These are phyloP conservation scores for Strigamia maritima DNA, from an alignment of 2,888 invertebrate genomes.

Conservation along the genomic window DNA sequence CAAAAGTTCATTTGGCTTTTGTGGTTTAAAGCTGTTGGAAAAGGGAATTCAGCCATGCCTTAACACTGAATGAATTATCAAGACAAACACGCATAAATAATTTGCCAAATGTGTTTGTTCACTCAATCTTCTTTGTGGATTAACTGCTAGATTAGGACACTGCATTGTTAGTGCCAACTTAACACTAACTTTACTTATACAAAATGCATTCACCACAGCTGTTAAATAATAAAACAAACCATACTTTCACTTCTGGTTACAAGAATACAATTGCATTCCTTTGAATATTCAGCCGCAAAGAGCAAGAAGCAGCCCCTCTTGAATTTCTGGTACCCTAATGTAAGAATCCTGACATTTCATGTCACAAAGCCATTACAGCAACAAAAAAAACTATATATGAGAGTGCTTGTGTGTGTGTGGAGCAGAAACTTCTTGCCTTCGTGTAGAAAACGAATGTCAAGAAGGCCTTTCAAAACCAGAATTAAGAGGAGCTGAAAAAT, in stretches of 20 bases:
- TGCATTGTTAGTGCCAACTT: neutral
- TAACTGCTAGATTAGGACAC: neutral
- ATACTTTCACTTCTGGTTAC: no score
- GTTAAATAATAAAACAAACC: neutral
- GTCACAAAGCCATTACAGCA: conserved; percentile 9
- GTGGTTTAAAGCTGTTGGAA: neutral
- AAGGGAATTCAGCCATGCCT: conserved; percentile 10
- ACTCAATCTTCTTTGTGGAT: neutral
- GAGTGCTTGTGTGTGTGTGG: neutral
- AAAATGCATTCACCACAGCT: no score
- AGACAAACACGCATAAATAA: conserved; percentile 15
- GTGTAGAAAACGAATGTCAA: conserved; percentile 15
- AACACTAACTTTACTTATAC: neutral
- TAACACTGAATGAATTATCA: conserved; percentile 15
- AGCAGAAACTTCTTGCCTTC: neutral
- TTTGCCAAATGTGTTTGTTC: conserved; percentile 1
- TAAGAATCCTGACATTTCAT: neutral
- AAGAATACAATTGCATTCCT: neutral
- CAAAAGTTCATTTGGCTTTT: conserved; percentile 4
- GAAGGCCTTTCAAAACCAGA: conserved; percentile 9
- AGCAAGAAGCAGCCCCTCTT: neutral
- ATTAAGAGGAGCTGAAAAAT: conserved; percentile 9
- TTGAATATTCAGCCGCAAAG: neutral
- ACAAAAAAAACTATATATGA: neutral
- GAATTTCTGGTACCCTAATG: neutral